Conservation (phyloP, 2,888 invertebrate species). For the Chaitophorus viminalis region DNA sequence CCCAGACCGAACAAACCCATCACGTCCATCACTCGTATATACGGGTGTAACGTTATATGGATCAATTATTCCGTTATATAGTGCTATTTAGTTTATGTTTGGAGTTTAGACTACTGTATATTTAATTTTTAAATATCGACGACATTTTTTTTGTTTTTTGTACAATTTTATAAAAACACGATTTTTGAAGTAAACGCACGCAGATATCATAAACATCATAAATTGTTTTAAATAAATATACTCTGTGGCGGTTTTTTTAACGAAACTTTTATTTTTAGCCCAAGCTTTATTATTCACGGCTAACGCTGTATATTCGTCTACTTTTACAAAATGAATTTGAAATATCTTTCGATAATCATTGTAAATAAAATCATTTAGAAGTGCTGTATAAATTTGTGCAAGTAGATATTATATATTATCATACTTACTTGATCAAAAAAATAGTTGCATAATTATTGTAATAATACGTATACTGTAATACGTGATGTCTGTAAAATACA, state of each 20-base stretch:
- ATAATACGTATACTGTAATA: not conserved
- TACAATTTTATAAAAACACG: not conserved
- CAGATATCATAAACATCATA: not conserved
- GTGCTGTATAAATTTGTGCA: not conserved
- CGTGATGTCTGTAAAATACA: too few species aligned
- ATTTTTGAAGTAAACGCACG: too few species aligned
- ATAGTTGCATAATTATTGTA: not conserved
- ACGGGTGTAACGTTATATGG: not conserved
- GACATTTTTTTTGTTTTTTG: not conserved
- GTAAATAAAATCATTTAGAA: too few species aligned
- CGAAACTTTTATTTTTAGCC: not conserved
- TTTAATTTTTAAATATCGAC: not conserved
- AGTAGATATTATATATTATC: not conserved
- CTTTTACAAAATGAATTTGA: too few species aligned
- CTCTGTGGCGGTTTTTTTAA: not conserved
- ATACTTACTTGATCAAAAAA: not conserved
- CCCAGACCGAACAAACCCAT: constrained; percentile 20
- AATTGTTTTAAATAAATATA: not conserved
- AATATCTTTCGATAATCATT: too few species aligned
- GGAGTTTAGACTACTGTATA: not conserved
- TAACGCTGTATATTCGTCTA: not conserved
- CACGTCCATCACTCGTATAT: constrained; percentile 9
- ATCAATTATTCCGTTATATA: not conserved
- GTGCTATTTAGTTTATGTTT: not conserved
- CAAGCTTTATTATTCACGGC: not conserved